Percentiles rank a stretch among this genome's conserved stretches.
Evolutionary conservation across 2,113 vertebrate genomes (phyloP).

Genomic region (Eira barbara): DNA sequence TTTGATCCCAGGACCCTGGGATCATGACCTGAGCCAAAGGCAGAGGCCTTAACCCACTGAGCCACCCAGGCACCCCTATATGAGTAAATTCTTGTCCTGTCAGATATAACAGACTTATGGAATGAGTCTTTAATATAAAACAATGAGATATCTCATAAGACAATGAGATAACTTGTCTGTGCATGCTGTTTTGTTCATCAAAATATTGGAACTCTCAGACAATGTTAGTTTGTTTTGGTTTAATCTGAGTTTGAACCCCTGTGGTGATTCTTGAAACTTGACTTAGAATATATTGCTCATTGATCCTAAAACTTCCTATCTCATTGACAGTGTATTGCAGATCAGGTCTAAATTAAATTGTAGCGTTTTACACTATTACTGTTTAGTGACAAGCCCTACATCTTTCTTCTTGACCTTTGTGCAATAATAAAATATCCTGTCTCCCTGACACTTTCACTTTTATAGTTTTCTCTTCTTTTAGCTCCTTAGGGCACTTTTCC

Average conservation of each 20-base stretch:
- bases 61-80: too few relatives aligned
- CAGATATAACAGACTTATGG: background rate
- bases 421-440: slow-evolving; percentile 61
- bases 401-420: slow-evolving; percentile 56
- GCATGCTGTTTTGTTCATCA: background rate
- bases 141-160: background rate
- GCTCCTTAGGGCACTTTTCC: slow-evolving; percentile 29
- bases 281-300: background rate
- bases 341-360: slow-evolving; percentile 31
- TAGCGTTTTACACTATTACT: slow-evolving; percentile 25
- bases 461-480: slow-evolving; percentile 42
- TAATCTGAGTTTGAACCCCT: background rate
- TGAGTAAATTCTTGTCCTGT: background rate
- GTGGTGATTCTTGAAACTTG: background rate
- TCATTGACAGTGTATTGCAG: background rate
- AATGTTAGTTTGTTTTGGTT: background rate
- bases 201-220: background rate
- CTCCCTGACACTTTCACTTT: slow-evolving; percentile 43
- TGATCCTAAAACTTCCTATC: background rate
- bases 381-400: background rate
- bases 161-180: background rate
- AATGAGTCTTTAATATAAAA: background rate
- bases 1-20: too few relatives aligned
- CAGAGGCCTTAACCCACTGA: too few relatives aligned
- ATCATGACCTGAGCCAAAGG: too few relatives aligned